Evolutionary conservation across 2,888 invertebrate species (phyloP).

Genomic region (Eudemis profundana): DNA sequence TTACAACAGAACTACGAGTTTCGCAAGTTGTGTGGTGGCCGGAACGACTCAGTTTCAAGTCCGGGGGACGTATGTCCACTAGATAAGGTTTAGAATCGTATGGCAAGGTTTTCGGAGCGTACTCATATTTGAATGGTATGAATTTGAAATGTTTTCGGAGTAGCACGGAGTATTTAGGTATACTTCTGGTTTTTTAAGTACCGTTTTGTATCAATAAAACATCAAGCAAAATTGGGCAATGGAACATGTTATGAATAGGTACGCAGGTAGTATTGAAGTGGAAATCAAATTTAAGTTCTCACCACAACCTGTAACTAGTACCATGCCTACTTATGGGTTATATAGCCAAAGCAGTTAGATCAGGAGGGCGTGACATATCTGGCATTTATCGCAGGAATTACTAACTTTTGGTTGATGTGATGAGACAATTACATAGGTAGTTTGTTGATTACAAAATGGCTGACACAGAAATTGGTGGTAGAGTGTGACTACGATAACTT

Average conservation of each 20-base stretch:
- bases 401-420: too few species aligned
- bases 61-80: conserved; percentile 1
- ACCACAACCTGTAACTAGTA: too few species aligned
- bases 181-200: conserved; percentile 33
- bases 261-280: too few species aligned
- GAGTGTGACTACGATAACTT: too few species aligned
- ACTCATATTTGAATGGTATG: conserved; percentile 29
- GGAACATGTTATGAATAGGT: not conserved
- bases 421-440: too few species aligned
- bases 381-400: too few species aligned
- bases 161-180: not conserved
- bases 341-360: too few species aligned
- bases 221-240: not conserved
- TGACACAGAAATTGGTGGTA: too few species aligned
- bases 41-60: conserved; percentile 28
- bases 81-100: not conserved
- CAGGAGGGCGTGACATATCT: too few species aligned
- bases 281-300: too few species aligned
- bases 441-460: too few species aligned
- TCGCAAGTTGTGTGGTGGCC: conserved; percentile 39
- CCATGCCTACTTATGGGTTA: too few species aligned
- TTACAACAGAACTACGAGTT: conserved; percentile 10
- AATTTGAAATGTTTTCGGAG: conserved; percentile 23
- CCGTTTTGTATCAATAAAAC: conserved; percentile 2
- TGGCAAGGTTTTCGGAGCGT: conserved; percentile 31